Conservation (phyloP, 2,113 vertebrate genomes). For the Gymnarchus niloticus region DNA sequence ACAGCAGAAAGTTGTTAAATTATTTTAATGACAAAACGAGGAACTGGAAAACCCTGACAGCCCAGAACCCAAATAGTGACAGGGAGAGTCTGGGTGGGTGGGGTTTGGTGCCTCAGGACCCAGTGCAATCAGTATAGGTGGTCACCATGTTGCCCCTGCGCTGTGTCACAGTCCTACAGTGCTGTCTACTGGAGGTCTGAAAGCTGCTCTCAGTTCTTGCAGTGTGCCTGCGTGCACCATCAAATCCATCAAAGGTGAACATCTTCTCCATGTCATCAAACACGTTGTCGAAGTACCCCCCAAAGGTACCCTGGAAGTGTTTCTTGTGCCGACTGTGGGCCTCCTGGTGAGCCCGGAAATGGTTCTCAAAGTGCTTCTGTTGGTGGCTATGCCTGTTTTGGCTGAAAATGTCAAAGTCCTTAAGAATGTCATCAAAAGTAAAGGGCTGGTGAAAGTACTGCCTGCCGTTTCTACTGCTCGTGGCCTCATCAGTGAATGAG, state of each 20-base stretch:
- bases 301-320: slow-evolving; percentile 76
- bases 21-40: not conserved
- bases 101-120: slow-evolving; percentile 49
- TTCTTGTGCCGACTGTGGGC: slow-evolving; percentile 67
- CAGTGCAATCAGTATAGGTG: slow-evolving; percentile 92
- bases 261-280: slow-evolving; percentile 96
- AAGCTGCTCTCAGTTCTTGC: slow-evolving; percentile 71
- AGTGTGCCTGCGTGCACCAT: slow-evolving; percentile 52
- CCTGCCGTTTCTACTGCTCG: slow-evolving; percentile 49
- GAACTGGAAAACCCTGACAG: slow-evolving; percentile 15
- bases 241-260: slow-evolving; percentile 84
- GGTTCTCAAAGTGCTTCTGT: slow-evolving; percentile 84
- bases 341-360: slow-evolving; percentile 75
- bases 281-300: slow-evolving; percentile 82
- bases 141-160: slow-evolving; percentile 95
- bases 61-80: not conserved
- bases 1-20: slow-evolving; percentile 22
- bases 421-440: slow-evolving; percentile 89
- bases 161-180: slow-evolving; percentile 93
- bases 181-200: slow-evolving; percentile 72
- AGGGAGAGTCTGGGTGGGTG: not conserved
- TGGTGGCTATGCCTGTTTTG: slow-evolving; percentile 69
- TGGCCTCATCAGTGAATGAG: slow-evolving; percentile 54
- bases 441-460: slow-evolving; percentile 77
- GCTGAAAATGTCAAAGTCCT: slow-evolving; percentile 79